A percentile compares a stretch with the other conserved stretches of the same genome.
Conservation (phyloP, 2,888 invertebrate genomes). For the Sarcophaga caerulescens region DNA sequence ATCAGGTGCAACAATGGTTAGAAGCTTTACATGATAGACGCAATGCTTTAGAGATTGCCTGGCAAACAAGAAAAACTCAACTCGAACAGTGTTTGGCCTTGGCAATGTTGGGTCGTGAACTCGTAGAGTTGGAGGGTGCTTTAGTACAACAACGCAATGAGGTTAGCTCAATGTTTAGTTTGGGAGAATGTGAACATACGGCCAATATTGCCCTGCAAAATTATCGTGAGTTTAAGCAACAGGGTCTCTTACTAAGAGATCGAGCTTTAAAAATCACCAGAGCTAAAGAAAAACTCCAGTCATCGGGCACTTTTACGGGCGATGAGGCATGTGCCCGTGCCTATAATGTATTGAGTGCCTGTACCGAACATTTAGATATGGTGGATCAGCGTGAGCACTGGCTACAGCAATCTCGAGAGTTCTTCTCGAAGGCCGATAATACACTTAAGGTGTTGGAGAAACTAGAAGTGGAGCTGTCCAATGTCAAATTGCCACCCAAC, state of each 20-base stretch:
- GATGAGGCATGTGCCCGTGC: conserved; percentile 86
- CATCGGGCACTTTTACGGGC: conserved; percentile 87
- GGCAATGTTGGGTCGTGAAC: conserved; percentile 87
- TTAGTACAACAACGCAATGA: conserved; percentile 83
- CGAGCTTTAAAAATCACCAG: conserved; percentile 88
- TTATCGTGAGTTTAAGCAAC: conserved; percentile 86
- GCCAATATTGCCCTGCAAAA: conserved; percentile 86
- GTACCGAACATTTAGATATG: conserved; percentile 87
- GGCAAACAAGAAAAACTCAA: conserved; percentile 87
- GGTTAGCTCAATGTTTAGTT: conserved; percentile 82
- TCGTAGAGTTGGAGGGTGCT: conserved; percentile 85
- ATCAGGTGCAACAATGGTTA: conserved; percentile 88
- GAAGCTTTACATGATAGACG: conserved; percentile 89
- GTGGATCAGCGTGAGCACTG: conserved; percentile 87
- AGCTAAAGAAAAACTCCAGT: conserved; percentile 88
- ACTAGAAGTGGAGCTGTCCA: conserved; percentile 87
- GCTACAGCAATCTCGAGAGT: conserved; percentile 86
- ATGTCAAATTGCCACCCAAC: conserved; percentile 84
- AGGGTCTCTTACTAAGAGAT: conserved; percentile 89
- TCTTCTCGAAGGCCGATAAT: conserved; percentile 88
- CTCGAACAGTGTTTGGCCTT: conserved; percentile 90
- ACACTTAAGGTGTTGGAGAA: conserved; percentile 88
- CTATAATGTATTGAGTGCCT: conserved; percentile 85
- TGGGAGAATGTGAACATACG: conserved; percentile 87
- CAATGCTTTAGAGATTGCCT: conserved; percentile 86